Evolutionary conservation across 2,888 invertebrate species (phyloP), one percentile per base, ranked within the genome.

Genomic region (Apoderus coryli): DNA sequence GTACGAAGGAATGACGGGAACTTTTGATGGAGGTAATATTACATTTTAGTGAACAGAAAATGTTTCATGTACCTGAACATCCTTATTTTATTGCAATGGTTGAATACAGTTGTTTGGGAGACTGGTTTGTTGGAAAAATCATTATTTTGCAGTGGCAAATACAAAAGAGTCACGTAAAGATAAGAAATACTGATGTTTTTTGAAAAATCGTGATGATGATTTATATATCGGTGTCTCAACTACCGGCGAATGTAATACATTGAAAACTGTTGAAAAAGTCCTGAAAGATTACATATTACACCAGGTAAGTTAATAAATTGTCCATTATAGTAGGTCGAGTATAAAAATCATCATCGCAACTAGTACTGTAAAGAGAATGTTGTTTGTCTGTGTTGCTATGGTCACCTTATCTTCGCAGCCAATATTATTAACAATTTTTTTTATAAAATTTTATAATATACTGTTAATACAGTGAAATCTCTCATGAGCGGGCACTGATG

Each of bases 121-220:
- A 90, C 63, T 92, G 92, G 90, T 89, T 90, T 59, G 78, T 89
- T 14, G 86, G 80, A 9, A 92, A 52, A 92, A 95, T 59, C 90
- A 92, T 50, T 95, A 81, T 57, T 92, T 95, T 59, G 95, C 90
- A 31, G 89, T 93, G n/a, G 88, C 88, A 4, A 93, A 95, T 52
- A 89, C 90, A 0, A 90, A 92, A 48, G 90, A 93, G 56, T 90
- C 92, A 4, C 73, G 92, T 46, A 84, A 84, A 56, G 89, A 95
- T 56, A 90, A 93, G 54, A 84, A 84, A 50, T 95, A 89, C 54
- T 69, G 93, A 22, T 95, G 95, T 53, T 88, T 95, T 56, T 62
- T 92, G 26, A 86, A 86, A 52, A 90, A 92, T 68, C 72, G 90
- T 49, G 90, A 92, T 54, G 90, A 92, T 50, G 90, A 90, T 59